phyloP scores from a whole-genome alignment of 2,888 invertebrate genomes.

The Callyntrura sp. region DNA sequence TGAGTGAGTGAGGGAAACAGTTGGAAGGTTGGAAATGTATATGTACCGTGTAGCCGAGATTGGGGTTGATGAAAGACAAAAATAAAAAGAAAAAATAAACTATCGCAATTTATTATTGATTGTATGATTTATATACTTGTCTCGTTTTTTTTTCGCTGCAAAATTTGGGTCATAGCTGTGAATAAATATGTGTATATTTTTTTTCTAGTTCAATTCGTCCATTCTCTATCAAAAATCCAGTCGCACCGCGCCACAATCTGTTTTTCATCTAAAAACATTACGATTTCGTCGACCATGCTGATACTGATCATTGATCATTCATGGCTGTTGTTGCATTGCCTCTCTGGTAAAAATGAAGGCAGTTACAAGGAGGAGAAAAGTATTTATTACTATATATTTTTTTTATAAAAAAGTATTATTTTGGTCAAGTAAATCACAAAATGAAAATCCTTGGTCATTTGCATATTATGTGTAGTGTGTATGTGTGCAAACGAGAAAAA shows the following conservation, averaged over 20 bases:
- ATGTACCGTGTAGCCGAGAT: background rate
- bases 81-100: too few species aligned
- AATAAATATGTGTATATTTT: background rate
- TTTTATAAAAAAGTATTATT: background rate
- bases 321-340: background rate
- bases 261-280: constrained; percentile 20
- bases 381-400: background rate
- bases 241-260: constrained; percentile 40
- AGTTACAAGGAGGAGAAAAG: background rate
- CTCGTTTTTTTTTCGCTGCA: background rate
- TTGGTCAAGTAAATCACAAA: constrained; percentile 50
- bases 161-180: constrained; percentile 61
- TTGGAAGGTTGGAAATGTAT: constrained; percentile 15
- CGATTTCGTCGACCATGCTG: background rate
- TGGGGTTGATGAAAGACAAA: constrained; percentile 38
- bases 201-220: constrained; percentile 72
- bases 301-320: background rate
- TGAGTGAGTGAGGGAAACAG: constrained; percentile 33
- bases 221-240: constrained; percentile 48
- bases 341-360: constrained; percentile 5
- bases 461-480: too few species aligned
- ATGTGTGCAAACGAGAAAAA: background rate
- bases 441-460: background rate
- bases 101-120: constrained; percentile 50
- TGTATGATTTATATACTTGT: background rate